Base-by-base conservation (phyloP, 2,888 invertebrate species). In the Oscheius sp. region DNA sequence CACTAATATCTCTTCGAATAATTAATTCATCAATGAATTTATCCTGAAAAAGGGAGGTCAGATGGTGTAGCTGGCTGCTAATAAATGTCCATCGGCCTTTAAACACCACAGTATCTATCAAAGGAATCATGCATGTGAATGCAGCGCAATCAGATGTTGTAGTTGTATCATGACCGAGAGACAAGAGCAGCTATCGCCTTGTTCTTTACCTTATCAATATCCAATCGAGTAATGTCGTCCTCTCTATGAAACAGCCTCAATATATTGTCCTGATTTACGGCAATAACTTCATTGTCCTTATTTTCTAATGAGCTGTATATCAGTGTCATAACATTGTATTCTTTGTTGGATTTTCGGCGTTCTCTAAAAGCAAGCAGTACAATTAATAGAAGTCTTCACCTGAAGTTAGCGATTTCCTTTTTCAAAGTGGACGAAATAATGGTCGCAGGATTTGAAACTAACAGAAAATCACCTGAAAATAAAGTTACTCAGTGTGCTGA, bases 241-340 rank as follows among this genome's bases (percentile, higher is more conserved):
- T 71, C 75, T 6, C 76, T 45, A n/a, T 80, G 77, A 68, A 74
- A 85, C n/a, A 77, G 49, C 35, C 81, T 55, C 35, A 85, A 68
- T 55, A 79, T 80, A 12, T 77, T 73, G 7, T 75, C 68, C 16
- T 70, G 76, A 21, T 78, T 76, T 13, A 84, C 53, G 3, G 76
- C 84, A 29, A 85, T 72, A 1, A 81, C 75, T 1, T 72, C 72
- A 12, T 27, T 61, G 35, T 52, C 74, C 69, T 0, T 55, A 69
- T 56, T 76, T 71, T 61, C 74, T 74, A 12, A 71, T 52, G 56
- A 23, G 18, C 74, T 68, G 72, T 79, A 83, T 64, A 85, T 55
- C 18, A 86, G 58, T 0, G 81, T 80, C 82, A 86, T 80, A 52
- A 85, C 82, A 69, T 83, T 84, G 74, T 82, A 77, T 2, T 41